phyloP scores from a whole-genome alignment of 2,888 invertebrate species.

The Ectobius pallidus region DNA sequence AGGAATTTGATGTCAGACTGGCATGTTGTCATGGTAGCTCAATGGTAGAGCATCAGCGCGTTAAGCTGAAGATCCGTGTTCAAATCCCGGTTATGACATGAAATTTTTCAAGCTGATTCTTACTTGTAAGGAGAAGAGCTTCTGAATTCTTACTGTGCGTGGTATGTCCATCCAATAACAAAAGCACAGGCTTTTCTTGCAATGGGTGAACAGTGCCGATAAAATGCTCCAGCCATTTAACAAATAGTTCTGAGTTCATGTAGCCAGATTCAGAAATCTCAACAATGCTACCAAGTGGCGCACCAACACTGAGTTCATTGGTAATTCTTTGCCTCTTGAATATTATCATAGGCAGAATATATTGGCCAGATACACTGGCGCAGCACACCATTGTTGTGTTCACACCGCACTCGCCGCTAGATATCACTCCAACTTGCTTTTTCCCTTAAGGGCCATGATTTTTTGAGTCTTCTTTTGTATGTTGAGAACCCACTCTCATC shows the following conservation, averaged over 20 bases:
- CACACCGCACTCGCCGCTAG: not conserved
- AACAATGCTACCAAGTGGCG: too few species aligned
- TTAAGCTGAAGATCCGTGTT: too few species aligned
- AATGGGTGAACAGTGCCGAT: not conserved
- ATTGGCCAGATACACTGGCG: constrained; percentile 10
- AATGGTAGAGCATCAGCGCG: too few species aligned
- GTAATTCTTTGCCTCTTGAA: constrained; percentile 7
- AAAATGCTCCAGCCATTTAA: not conserved
- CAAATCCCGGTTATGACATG: too few species aligned
- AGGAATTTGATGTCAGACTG: too few species aligned
- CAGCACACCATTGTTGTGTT: constrained; percentile 5
- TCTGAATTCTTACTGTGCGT: too few species aligned
- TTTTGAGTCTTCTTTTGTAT: constrained; percentile 3
- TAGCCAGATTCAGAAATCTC: constrained; percentile 30
- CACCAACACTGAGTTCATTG: constrained; percentile 4
- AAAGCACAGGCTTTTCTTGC: too few species aligned
- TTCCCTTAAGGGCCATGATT: not conserved
- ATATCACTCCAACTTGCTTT: constrained; percentile 14
- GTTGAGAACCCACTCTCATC: not conserved
- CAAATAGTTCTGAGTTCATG: constrained; percentile 25
- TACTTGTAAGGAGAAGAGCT: too few species aligned
- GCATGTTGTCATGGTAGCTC: too few species aligned
- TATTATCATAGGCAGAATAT: not conserved
- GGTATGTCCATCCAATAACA: too few species aligned
- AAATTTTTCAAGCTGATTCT: too few species aligned